A percentile compares a stretch with the other conserved stretches of the same genome.
phyloP scores from a whole-genome alignment of 2,888 invertebrate genomes.

The Teleogryllus oceanicus region DNA sequence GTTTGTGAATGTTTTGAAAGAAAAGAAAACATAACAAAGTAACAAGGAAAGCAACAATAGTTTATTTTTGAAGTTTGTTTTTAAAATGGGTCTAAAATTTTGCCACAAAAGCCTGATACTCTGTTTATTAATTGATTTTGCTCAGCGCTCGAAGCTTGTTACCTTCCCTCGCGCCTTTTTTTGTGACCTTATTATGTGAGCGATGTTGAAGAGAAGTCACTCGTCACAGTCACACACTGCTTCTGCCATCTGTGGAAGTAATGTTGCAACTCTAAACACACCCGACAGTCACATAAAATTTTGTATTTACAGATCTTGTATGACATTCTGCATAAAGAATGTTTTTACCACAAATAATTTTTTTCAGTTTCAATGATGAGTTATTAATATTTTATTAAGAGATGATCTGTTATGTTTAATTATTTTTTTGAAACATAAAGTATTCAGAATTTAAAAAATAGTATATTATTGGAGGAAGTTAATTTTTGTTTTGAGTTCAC shows the following conservation, averaged over 20 bases:
- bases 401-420: no score
- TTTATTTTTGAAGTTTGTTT: constrained; percentile 31
- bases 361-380: no score
- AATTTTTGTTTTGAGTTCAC: no score
- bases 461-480: no score
- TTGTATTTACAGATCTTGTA: neutral
- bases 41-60: constrained; percentile 32
- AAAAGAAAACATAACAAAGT: constrained; percentile 30
- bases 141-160: constrained; percentile 29
- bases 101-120: constrained; percentile 35
- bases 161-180: constrained; percentile 33
- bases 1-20: constrained; percentile 26
- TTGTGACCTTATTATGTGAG: constrained; percentile 32
- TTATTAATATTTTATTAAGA: no score
- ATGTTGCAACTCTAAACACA: constrained; percentile 33
- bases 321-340: no score
- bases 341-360: no score
- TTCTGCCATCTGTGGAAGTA: constrained; percentile 37
- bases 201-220: constrained; percentile 33
- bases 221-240: constrained; percentile 34
- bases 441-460: no score
- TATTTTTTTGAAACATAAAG: no score
- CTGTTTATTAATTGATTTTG: constrained; percentile 29
- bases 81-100: constrained; percentile 34
- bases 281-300: neutral